Conservation (phyloP, 2,113 vertebrate genomes). For the Choloepus hoffmanni region DNA sequence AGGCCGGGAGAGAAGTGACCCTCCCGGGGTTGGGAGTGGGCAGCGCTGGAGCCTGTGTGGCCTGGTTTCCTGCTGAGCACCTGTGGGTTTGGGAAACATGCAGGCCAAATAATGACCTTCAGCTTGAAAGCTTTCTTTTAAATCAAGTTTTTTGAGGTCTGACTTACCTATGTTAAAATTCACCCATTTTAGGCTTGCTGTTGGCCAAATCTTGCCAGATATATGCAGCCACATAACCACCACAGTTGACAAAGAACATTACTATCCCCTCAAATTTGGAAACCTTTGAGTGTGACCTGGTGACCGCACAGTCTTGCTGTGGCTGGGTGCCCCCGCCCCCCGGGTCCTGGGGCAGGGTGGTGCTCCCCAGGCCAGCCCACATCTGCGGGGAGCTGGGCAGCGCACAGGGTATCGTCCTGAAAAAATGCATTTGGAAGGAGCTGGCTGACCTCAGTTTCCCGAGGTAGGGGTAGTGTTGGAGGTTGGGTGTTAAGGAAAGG, state of each 20-base stretch:
- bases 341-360: not conserved
- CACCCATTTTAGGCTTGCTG: not conserved
- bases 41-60: no score
- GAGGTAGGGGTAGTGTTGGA: not conserved
- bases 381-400: no score
- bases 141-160: not conserved
- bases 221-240: not conserved
- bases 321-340: not conserved
- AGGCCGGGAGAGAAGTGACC: no score
- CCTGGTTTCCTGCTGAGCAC: not conserved
- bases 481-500: not conserved
- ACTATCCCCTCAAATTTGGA: not conserved
- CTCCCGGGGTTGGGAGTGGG: no score
- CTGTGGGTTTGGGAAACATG: not conserved
- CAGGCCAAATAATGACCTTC: not conserved
- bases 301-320: not conserved
- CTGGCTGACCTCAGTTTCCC: not conserved
- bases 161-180: not conserved
- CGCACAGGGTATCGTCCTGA: no score
- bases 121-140: not conserved
- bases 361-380: no score
- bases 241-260: not conserved
- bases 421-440: not conserved
- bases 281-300: not conserved
- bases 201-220: not conserved